Evolutionary conservation across 92 coral and sea anemone genomes (phyloP).

Genomic region (Isaurus tuberculatus): DNA sequence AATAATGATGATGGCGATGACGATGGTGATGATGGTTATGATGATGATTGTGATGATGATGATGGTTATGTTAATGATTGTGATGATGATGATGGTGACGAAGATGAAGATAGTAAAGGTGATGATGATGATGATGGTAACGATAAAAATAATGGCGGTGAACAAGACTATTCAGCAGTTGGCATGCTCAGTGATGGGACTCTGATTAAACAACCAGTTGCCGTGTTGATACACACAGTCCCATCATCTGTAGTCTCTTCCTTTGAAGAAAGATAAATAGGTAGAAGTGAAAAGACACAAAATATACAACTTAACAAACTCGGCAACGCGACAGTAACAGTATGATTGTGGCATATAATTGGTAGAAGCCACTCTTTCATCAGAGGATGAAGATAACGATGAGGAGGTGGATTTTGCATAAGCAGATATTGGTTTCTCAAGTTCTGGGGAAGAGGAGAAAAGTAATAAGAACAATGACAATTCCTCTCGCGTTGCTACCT

Average conservation of each 20-base stretch:
- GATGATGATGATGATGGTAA: too few relatives aligned
- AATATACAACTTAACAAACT: background rate
- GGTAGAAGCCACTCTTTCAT: slow-evolving; percentile 49
- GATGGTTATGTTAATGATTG: too few relatives aligned
- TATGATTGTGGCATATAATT: slow-evolving; percentile 48
- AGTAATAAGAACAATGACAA: slow-evolving; percentile 56
- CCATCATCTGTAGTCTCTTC: slow-evolving; percentile 13
- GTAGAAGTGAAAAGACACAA: slow-evolving; percentile 24
- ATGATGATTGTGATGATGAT: too few relatives aligned
- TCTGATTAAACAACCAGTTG: background rate
- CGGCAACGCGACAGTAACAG: slow-evolving; percentile 46
- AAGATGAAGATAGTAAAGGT: too few relatives aligned
- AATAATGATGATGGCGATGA: too few relatives aligned
- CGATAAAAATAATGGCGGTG: too few relatives aligned
- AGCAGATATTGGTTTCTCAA: background rate
- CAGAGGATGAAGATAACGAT: slow-evolving; percentile 61
- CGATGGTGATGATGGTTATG: too few relatives aligned
- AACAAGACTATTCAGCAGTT: too few relatives aligned
- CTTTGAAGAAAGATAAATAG: slow-evolving; percentile 40
- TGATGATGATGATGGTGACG: too few relatives aligned
- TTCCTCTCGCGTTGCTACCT: slow-evolving; percentile 16
- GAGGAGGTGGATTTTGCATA: slow-evolving; percentile 46
- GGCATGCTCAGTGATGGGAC: too few relatives aligned
- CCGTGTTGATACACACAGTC: slow-evolving; percentile 29
- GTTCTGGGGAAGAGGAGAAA: slow-evolving; percentile 27